Percentiles rank a stretch among this genome's conserved stretches.
Conservation (phyloP, 2,888 invertebrate species). For the Eledone cirrhosa region DNA sequence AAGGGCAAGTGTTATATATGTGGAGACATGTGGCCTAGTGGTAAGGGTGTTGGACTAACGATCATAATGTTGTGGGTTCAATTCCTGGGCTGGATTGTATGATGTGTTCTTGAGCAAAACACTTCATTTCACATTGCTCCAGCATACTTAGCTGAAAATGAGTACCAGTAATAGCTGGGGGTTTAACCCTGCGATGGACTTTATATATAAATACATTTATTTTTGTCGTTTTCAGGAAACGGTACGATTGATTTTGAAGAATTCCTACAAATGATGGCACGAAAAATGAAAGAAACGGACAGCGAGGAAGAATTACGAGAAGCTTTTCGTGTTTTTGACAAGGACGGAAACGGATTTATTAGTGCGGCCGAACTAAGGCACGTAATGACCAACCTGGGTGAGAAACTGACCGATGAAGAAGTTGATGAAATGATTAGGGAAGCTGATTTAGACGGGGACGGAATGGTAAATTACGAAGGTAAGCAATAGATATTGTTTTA, state of each 20-base stretch:
- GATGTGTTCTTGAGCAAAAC: too few species aligned
- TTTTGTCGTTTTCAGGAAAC: slow-evolving; percentile 77
- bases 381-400: slow-evolving; percentile 99
- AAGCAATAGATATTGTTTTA: too few species aligned
- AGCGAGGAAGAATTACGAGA: slow-evolving; percentile 98
- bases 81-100: too few species aligned
- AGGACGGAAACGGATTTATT: slow-evolving; percentile 98
- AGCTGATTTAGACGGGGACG: slow-evolving; percentile 98
- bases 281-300: slow-evolving; percentile 99
- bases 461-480: slow-evolving; percentile 96
- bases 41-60: too few species aligned
- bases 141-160: too few species aligned
- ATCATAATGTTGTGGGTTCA: too few species aligned
- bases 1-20: too few species aligned
- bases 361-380: slow-evolving; percentile 97
- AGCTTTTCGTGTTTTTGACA: slow-evolving; percentile 97
- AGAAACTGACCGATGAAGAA: slow-evolving; percentile 98
- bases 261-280: slow-evolving; percentile 99
- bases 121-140: too few species aligned
- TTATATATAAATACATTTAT: too few species aligned
- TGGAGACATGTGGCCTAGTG: too few species aligned
- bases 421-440: slow-evolving; percentile 99
- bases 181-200: too few species aligned
- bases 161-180: too few species aligned
- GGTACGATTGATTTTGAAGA: slow-evolving; percentile 99